Base-by-base conservation (phyloP, 37 sponge, comb jelly and placozoan species). In the Theonella swinhoei region DNA sequence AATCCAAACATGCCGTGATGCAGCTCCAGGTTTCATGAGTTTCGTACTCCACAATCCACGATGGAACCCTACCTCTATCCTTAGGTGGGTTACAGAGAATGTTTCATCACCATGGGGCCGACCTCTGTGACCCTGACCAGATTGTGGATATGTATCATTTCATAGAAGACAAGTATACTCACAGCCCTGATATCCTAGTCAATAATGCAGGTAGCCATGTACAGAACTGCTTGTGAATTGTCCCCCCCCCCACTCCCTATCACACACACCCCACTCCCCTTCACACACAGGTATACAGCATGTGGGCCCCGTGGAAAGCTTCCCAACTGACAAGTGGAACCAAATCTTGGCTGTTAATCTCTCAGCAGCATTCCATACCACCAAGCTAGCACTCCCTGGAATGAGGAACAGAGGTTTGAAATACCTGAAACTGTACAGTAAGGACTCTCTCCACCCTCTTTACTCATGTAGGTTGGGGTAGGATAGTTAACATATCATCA, bases 351-450 rank as follows among this genome's bases (percentile, higher is more conserved):
- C 94, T 26, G 42, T 93, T 70, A 93, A 93, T 40, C 74, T 93
- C 4, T 76, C 94, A 26, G 87, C 94, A 20, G 41, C 87, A 19
- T 93, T 93, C 82, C 91, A 93, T 75, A 85, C 91, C 70, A 93
- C 67, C 8, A 74, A 64, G 34, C 80, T 71, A 8, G 79, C 85
- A 9, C 42, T 93, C 3, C 64, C 82, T 0, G 82, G 78, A 59
- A 93, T 93, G 94, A 88, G 75, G 63, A 76, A 80, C 28, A 88
- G 88, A 92, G 92, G 92, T 92, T 31, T 26, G 28, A 34, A 32
- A 7, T 30, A 23, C 70, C 20, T 14, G 67, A 29, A 29, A n/a
- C 7, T 23, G 17, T 41, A 20, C 28, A 28, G 25, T 3, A 63
- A 64, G 22, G 8, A n/a, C 14, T 78, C 19, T n/a, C 17, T 7